Evolutionary conservation across 2,888 invertebrate species (phyloP), one percentile per base, ranked within the genome.

Genomic region (Phorcus lineatus): DNA sequence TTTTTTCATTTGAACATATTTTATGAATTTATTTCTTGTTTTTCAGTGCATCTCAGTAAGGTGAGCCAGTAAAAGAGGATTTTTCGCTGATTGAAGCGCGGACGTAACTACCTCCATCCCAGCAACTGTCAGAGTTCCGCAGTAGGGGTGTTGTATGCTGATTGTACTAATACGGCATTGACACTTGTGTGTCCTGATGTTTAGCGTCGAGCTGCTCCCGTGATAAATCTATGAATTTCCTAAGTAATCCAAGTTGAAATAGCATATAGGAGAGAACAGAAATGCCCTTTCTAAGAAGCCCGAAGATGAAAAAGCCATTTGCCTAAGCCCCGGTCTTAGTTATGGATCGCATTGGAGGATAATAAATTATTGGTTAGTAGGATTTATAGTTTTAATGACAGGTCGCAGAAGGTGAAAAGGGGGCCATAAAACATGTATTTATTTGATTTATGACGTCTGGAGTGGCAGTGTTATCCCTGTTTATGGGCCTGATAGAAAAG

Each of bases 321-420:
- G n/a, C n/a, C 52, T 70, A 67, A 80, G 40, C 74, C 80, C 40
- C 1, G 11, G 74, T 70, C 78, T 74, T 78, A 57, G 75, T 78
- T 77, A 80, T 79, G 81, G 74, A 78, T 78, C 66, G 54, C 78
- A 40, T 54, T 66, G 6, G 78, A 74, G 67, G 31, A 57, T 24
- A 57, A 79, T 78, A 81, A 78, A 81, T 81, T 78, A 79, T 81
- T 67, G 76, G 47, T 22, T 70, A 53, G 74, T 57, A 54, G 67
- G 74, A 81, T 78, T 76, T 79, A 78, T 81, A 52, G 81, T 81
- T 75, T 75, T 74, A 74, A 75, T 78, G 78, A 77, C 77, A 70
- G 80, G 40, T 55, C 77, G 54, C 54, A 67, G 52, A 76, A 70
- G 77, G 80, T 70, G 77, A 80, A 67, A 53, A 52, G 75, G 28